Conservation (phyloP, 2,888 invertebrate genomes). For the Lacanobia oleracea region DNA sequence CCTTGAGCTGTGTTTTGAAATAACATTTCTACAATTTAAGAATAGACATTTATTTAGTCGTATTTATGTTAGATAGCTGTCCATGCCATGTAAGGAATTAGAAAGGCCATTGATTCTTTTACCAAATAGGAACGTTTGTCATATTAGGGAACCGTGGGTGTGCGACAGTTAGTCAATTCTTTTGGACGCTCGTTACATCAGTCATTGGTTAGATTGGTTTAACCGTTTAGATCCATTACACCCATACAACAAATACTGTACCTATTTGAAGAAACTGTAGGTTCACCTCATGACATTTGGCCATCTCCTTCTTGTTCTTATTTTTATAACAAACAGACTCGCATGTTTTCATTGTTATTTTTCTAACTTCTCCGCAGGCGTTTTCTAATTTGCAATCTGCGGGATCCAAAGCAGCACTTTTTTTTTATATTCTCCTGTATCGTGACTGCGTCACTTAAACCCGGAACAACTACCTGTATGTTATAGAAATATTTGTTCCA, state of each 20-base stretch:
- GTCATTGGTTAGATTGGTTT: background rate
- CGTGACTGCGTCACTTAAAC: too few relatives aligned
- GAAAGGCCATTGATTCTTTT: slow-evolving; percentile 17
- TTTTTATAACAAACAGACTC: background rate
- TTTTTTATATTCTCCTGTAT: too few relatives aligned
- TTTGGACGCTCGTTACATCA: background rate
- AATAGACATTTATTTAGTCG: too few relatives aligned
- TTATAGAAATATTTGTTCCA: too few relatives aligned
- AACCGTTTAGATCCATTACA: too few relatives aligned
- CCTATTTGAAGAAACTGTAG: background rate
- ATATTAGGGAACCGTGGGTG: slow-evolving; percentile 28
- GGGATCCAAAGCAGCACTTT: too few relatives aligned
- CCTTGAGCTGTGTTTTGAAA: background rate
- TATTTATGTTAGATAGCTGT: background rate
- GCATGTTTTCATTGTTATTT: too few relatives aligned
- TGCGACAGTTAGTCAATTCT: background rate
- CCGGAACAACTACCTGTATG: too few relatives aligned
- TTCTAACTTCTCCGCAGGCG: too few relatives aligned
- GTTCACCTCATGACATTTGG: too few relatives aligned
- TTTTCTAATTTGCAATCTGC: too few relatives aligned
- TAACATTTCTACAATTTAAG: background rate
- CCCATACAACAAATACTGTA: background rate
- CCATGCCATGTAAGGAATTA: background rate
- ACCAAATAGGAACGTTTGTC: slow-evolving; percentile 14
- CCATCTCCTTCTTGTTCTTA: background rate